Conservation (phyloP, 2,113 vertebrate species). For the Speoplatyrhinus poulsoni region DNA sequence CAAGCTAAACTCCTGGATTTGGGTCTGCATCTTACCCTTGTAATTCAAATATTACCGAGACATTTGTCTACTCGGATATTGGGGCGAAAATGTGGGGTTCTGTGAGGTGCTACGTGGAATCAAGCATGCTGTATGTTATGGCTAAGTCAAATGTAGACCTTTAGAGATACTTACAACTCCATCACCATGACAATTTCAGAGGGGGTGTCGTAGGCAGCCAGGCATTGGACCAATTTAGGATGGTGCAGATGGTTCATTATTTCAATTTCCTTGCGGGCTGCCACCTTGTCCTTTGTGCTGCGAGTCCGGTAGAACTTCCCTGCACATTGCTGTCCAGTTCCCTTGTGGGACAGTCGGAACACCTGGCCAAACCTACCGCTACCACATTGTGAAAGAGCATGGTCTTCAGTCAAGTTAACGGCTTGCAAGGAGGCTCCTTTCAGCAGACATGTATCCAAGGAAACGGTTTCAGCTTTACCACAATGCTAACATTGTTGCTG, state of each 20-base stretch:
- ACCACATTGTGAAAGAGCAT: neutral
- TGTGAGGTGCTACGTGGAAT: no score
- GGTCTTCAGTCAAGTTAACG: neutral
- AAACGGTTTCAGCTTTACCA: no score
- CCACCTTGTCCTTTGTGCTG: slow-evolving; percentile 69
- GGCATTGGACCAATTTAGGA: slow-evolving; percentile 81
- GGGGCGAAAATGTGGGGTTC: no score
- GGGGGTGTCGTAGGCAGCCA: slow-evolving; percentile 78
- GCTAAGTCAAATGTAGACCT: neutral
- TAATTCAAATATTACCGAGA: no score
- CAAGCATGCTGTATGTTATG: neutral
- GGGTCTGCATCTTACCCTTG: no score
- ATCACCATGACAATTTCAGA: slow-evolving; percentile 81
- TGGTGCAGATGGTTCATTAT: slow-evolving; percentile 86
- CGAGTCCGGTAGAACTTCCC: slow-evolving; percentile 82
- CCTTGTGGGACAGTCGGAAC: slow-evolving; percentile 79
- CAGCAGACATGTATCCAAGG: no score
- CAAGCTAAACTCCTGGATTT: no score
- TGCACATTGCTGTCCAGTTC: slow-evolving; percentile 73
- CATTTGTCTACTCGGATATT: no score
- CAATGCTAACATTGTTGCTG: no score
- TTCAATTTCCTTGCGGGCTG: slow-evolving; percentile 77
- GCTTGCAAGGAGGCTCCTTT: no score
- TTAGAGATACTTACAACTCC: slow-evolving; percentile 82
- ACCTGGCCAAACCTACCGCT: slow-evolving; percentile 86